Conservation (phyloP, 2,113 vertebrate species). For the Phylloscopus whistleri region DNA sequence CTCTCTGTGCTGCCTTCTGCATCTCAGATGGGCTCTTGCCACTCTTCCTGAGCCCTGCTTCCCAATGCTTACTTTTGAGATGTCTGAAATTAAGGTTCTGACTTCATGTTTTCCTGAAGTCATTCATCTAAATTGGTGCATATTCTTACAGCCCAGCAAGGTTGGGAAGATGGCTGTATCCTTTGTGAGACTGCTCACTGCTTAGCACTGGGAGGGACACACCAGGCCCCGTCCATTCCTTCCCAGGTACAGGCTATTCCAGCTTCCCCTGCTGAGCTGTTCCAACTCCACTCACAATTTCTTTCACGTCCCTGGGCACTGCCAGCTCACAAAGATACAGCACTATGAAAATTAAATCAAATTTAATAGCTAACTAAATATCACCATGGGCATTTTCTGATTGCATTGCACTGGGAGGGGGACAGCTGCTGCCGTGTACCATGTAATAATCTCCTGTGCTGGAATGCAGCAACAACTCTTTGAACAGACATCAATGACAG, state of each 20-base stretch:
- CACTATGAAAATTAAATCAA: constrained; percentile 29
- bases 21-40: neutral
- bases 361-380: constrained; percentile 45
- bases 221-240: neutral
- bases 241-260: neutral
- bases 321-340: constrained; percentile 4
- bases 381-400: constrained; percentile 29
- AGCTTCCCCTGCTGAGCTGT: neutral
- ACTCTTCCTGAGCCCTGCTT: rapidly evolving
- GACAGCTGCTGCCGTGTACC: neutral
- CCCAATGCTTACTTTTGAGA: neutral
- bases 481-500: neutral
- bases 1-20: neutral
- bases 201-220: neutral
- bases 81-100: neutral
- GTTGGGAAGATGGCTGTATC: neutral
- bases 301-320: neutral
- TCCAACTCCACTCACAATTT: neutral
- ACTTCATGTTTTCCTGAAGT: neutral
- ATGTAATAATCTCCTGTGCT: neutral
- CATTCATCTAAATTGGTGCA: neutral
- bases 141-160: neutral
- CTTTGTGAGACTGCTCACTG: neutral
- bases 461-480: neutral
- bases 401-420: neutral